Evolutionary conservation across 2,113 vertebrate genomes (phyloP), one percentile per base, ranked within the genome.

Genomic region (Pelodiscus sinensis): DNA sequence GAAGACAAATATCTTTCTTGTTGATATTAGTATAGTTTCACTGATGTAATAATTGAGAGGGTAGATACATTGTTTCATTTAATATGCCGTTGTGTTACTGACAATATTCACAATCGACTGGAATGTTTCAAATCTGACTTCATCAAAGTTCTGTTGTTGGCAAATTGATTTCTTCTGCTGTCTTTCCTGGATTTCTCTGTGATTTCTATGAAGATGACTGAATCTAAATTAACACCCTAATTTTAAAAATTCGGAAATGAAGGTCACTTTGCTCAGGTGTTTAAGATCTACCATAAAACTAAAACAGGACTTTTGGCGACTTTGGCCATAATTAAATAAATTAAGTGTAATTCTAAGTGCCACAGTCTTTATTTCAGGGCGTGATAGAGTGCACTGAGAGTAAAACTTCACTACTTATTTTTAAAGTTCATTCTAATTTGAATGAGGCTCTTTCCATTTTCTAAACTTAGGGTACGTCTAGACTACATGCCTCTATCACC

Each of bases 181-280:
- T 92, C 35, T 83, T 51, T 82, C 81, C 31, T 94, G 57, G 3
- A 65, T 94, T 95, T 91, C 27, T 90, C 89, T 90, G 38, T 85
- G 12, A 84, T 31, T 94, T 92, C 50, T 86, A 12, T 27, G 85
- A 52, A 57, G 18, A 21, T 73, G 51, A 3, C 81, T 91, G 78
- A 50, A 18, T 85, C n/a, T 71, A 82, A 95, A 93, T 31, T 38
- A 91, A 44, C 15, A 81, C 14, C 27, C 86, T 65, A 22, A 90
- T 79, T 90, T 65, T 1, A 50, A 44, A 54, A 55, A 57, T 50
- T 77, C 65, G 1, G 22, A 0, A 50, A 2, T 11, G 35, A 73
- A 85, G 25, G 58, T 86, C 12, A 52, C 2, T 84, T 92, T 4
- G 24, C 87, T 5, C 81, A 81, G 6, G 68, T 38, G 82, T 81